Percentiles rank a stretch among this genome's conserved stretches.
Evolutionary conservation across 1,140 invertebrate genomes (phyloP).

Genomic region (Dendroctonus valens): DNA sequence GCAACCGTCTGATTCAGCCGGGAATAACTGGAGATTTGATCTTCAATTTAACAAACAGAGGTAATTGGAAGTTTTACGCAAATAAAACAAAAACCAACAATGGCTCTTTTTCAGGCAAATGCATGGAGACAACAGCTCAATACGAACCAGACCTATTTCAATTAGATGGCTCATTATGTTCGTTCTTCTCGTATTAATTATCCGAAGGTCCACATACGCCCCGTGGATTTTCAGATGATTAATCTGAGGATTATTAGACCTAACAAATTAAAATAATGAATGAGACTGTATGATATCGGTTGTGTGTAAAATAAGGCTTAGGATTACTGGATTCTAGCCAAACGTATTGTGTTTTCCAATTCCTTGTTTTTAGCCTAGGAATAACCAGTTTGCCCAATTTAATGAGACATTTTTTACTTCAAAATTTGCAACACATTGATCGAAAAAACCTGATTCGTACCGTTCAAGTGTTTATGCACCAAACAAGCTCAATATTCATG

Average conservation of each 20-base stretch:
- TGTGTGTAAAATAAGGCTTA: constrained; percentile 10
- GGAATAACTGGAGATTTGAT: constrained; percentile 52
- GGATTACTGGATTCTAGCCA: background rate
- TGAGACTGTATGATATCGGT: constrained; percentile 31
- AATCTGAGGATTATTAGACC: constrained; percentile 13
- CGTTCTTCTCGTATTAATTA: background rate
- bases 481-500: too few relatives aligned
- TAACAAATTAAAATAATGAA: constrained; percentile 23
- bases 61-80: constrained; percentile 35
- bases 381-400: too few relatives aligned
- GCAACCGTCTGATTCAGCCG: constrained; percentile 53
- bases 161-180: background rate
- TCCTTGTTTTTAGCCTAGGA: too few relatives aligned
- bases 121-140: constrained; percentile 12
- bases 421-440: too few relatives aligned
- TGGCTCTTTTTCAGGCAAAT: constrained; percentile 19
- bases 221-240: constrained; percentile 16
- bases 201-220: background rate
- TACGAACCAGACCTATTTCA: background rate
- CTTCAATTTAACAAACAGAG: constrained; percentile 55
- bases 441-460: too few relatives aligned
- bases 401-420: too few relatives aligned
- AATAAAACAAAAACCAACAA: too few relatives aligned
- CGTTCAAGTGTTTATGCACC: too few relatives aligned
- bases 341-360: background rate